Evolutionary conservation across 2,888 invertebrate genomes (phyloP).

Genomic region (Andrena camellia): DNA sequence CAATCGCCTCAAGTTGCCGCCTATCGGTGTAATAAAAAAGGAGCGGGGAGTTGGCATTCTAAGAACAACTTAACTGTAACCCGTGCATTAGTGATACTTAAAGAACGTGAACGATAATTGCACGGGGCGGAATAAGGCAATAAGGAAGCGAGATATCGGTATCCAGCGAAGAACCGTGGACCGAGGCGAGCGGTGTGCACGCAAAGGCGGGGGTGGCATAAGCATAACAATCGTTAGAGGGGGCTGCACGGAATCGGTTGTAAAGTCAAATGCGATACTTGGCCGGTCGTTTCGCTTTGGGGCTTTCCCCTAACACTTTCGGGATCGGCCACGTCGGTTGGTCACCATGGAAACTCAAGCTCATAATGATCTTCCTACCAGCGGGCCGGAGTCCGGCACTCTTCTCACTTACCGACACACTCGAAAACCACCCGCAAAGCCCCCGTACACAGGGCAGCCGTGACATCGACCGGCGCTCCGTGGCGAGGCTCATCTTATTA

Average conservation of each 20-base stretch:
- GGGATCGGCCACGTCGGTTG: constrained; percentile 72
- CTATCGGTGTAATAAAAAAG: constrained; percentile 2
- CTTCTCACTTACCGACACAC: constrained; percentile 82
- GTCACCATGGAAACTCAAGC: constrained; percentile 84
- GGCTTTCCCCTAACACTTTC: constrained; percentile 73
- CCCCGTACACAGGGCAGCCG: constrained; percentile 60
- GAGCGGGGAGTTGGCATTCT: background rate
- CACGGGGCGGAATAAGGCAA: constrained; percentile 14
- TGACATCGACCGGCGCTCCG: constrained; percentile 48
- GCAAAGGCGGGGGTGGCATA: constrained; percentile 57
- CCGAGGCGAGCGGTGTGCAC: constrained; percentile 9
- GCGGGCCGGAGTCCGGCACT: constrained; percentile 79
- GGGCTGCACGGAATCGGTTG: constrained; percentile 75
- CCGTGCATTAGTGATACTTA: constrained; percentile 15
- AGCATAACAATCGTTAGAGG: constrained; percentile 77
- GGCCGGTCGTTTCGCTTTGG: constrained; percentile 80
- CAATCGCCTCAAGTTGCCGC: background rate
- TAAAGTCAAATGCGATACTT: constrained; percentile 84
- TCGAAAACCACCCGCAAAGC: constrained; percentile 78
- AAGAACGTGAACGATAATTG: constrained; percentile 27
- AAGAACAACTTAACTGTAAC: constrained; percentile 1
- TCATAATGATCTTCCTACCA: constrained; percentile 83
- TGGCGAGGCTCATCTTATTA: constrained; percentile 78
- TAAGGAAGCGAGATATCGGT: constrained; percentile 27
- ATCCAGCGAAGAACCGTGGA: constrained; percentile 4